phyloP scores from a whole-genome alignment of 2,797 vertebrate species.

The Megalops cyprinoides region DNA sequence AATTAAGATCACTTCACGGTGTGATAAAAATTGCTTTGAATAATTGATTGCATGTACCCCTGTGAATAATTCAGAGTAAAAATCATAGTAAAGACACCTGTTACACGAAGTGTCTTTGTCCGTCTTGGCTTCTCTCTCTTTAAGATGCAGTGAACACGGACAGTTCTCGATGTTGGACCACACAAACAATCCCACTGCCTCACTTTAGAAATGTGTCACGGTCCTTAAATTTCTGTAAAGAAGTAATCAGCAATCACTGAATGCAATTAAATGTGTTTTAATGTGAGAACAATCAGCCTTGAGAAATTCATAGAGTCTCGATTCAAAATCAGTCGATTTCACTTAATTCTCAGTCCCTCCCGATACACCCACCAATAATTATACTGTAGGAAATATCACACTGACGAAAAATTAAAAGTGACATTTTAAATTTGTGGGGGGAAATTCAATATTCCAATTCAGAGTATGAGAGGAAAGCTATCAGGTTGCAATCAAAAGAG shows the following conservation, averaged over 20 bases:
- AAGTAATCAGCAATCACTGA: too few species aligned
- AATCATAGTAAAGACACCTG: constrained; percentile 77
- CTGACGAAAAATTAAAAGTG: not conserved
- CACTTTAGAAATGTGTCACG: too few species aligned
- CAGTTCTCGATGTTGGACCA: not conserved
- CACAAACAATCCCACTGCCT: not conserved
- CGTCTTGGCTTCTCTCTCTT: constrained; percentile 43
- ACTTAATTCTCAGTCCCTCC: not conserved
- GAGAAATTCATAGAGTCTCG: too few species aligned
- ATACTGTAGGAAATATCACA: not conserved
- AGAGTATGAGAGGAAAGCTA: constrained; percentile 2
- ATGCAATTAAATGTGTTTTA: not conserved
- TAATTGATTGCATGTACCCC: constrained; percentile 74
- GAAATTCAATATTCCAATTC: not conserved
- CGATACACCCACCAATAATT: not conserved
- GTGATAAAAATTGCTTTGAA: constrained; percentile 68
- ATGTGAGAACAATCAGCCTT: not conserved
- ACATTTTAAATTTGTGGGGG: not conserved
- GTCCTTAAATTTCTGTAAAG: too few species aligned
- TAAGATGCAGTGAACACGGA: not conserved
- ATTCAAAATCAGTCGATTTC: not conserved
- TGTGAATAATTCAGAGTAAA: constrained; percentile 73
- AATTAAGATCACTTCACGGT: constrained; percentile 72
- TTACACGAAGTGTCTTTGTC: constrained; percentile 42
- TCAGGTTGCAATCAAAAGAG: not conserved